Conservation (phyloP, 2,888 invertebrate genomes). For the Eumacrocentrus americanus region DNA sequence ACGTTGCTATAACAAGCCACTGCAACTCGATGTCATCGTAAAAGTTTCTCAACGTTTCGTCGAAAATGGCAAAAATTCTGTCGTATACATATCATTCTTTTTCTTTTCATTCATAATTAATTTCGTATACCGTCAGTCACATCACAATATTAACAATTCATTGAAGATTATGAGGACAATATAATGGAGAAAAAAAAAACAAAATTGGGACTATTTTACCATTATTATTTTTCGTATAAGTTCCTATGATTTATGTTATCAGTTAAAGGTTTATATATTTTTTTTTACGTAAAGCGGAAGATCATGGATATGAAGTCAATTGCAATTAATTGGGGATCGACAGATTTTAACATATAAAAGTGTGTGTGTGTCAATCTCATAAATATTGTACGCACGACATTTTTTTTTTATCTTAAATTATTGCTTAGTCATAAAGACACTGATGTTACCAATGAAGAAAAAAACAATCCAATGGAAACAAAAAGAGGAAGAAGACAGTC, state of each 20-base stretch:
- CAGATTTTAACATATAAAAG: background rate
- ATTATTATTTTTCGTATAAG: background rate
- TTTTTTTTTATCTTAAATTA: constrained; percentile 8
- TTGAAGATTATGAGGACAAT: background rate
- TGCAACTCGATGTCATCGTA: background rate
- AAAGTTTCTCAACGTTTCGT: background rate
- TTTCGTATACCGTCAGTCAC: background rate
- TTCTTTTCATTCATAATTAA: background rate
- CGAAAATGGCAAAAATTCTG: constrained; percentile 14
- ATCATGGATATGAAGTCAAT: constrained; percentile 15
- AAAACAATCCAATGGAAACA: no score
- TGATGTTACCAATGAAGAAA: background rate
- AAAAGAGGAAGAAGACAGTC: background rate
- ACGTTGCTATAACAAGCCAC: no score
- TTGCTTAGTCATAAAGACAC: background rate
- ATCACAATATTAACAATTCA: background rate
- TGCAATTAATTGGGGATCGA: background rate
- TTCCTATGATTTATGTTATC: background rate
- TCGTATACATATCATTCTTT: constrained; percentile 5
- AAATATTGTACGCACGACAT: background rate
- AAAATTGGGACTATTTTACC: background rate
- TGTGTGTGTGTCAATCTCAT: background rate
- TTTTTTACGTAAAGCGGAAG: constrained; percentile 1
- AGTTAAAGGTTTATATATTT: background rate
- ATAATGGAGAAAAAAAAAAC: background rate